Conservation (phyloP, 2,113 vertebrate species). For the Tringa solitaria region DNA sequence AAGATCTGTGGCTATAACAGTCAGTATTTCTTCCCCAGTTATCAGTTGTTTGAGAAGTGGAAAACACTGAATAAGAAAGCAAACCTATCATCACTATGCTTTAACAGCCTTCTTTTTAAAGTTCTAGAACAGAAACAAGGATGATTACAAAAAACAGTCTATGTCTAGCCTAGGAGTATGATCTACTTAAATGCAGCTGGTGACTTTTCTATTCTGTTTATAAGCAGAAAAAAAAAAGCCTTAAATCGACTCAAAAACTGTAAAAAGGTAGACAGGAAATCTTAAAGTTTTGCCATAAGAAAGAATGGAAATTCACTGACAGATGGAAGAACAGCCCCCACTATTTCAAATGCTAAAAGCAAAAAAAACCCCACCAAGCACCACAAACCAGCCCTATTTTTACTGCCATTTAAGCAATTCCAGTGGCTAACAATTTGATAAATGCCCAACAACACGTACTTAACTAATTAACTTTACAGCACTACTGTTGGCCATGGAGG, state of each 20-base stretch:
- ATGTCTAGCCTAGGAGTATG: neutral
- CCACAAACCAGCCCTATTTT: neutral
- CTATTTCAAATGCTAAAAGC: neutral
- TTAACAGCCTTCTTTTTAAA: neutral
- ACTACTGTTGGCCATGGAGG: neutral
- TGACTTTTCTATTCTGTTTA: neutral
- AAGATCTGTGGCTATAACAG: neutral
- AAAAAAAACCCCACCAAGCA: neutral
- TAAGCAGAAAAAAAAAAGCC: neutral
- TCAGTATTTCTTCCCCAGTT: neutral
- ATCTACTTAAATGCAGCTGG: neutral
- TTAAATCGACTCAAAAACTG: neutral
- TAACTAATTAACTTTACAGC: neutral
- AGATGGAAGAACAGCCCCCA: neutral
- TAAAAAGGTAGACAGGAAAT: neutral
- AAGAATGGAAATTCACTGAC: neutral
- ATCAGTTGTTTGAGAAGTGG: neutral
- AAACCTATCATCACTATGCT: neutral
- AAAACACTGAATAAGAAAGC: neutral
- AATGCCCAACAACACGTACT: neutral
- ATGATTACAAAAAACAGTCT: neutral
- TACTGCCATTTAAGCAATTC: neutral
- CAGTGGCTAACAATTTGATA: neutral
- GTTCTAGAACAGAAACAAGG: neutral
- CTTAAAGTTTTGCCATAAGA: neutral